Conservation (phyloP, 2,113 vertebrate species). For the Ariopsis seemanni region DNA sequence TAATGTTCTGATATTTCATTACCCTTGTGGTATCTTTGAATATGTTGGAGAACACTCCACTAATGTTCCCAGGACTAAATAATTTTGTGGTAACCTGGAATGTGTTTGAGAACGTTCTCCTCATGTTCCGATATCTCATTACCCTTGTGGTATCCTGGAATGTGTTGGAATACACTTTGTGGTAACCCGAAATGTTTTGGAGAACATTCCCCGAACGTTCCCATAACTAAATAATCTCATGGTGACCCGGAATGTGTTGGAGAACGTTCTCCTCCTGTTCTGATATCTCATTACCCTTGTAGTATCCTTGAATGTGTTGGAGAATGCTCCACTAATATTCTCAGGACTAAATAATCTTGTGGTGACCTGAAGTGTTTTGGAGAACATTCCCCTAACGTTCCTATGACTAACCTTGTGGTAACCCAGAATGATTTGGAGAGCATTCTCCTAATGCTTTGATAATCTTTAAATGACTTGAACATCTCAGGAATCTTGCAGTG, state of each 20-base stretch:
- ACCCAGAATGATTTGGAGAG: not conserved
- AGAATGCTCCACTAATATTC: not conserved
- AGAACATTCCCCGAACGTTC: not conserved
- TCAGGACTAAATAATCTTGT: not conserved
- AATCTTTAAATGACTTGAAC: not conserved
- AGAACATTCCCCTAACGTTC: not conserved
- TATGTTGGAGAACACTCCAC: no score
- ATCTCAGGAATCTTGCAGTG: not conserved
- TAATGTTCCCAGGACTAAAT: no score
- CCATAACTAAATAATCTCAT: not conserved
- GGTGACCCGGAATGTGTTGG: not conserved
- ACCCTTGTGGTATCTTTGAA: no score
- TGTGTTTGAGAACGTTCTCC: no score
- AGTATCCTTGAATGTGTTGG: no score
- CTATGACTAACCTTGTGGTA: not conserved
- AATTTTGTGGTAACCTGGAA: no score
- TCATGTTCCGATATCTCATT: not conserved
- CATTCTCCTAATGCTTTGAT: not conserved
- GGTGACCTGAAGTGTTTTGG: no score
- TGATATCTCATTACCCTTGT: no score
- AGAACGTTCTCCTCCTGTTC: not conserved
- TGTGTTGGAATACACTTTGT: not conserved
- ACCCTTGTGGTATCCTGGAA: not conserved
- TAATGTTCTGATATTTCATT: no score
- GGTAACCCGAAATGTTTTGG: no score